phyloP scores from a whole-genome alignment of 2,888 invertebrate species.

The Prosopocoilus inquinatus region DNA sequence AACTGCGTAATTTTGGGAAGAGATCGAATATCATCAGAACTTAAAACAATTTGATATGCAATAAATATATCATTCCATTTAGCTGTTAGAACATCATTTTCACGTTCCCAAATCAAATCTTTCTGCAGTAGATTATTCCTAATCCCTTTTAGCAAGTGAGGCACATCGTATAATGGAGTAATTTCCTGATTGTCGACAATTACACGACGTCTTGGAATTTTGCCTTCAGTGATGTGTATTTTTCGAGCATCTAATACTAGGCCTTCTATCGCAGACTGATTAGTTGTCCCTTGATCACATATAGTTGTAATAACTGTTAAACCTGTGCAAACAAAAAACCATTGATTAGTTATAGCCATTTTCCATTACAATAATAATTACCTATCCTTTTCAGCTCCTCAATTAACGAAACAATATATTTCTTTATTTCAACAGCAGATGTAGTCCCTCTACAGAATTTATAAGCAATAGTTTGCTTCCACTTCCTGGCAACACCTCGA shows the following conservation, averaged over 20 bases:
- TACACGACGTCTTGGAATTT: neutral
- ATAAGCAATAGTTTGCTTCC: no score
- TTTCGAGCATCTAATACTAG: neutral
- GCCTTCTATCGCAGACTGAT: neutral
- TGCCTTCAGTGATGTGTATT: neutral
- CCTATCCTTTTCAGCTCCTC: no score
- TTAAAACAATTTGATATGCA: neutral
- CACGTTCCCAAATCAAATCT: neutral
- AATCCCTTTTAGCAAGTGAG: neutral
- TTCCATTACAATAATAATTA: no score
- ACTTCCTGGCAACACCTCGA: no score
- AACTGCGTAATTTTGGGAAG: no score
- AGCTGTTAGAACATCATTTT: neutral
- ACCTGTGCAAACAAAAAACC: no score
- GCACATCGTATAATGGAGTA: constrained; percentile 1
- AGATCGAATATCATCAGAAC: neutral
- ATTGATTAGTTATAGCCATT: no score
- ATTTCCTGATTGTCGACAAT: neutral
- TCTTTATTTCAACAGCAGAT: no score
- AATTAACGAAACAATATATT: no score
- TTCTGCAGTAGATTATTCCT: neutral
- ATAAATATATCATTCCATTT: constrained; percentile 3
- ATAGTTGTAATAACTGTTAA: constrained; percentile 1
- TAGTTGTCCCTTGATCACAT: constrained; percentile 5
- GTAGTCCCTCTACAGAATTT: no score